A percentile compares a stretch with the other conserved stretches of the same genome.
Conservation (phyloP, 2,888 invertebrate species). For the Conops quadrifasciatus region DNA sequence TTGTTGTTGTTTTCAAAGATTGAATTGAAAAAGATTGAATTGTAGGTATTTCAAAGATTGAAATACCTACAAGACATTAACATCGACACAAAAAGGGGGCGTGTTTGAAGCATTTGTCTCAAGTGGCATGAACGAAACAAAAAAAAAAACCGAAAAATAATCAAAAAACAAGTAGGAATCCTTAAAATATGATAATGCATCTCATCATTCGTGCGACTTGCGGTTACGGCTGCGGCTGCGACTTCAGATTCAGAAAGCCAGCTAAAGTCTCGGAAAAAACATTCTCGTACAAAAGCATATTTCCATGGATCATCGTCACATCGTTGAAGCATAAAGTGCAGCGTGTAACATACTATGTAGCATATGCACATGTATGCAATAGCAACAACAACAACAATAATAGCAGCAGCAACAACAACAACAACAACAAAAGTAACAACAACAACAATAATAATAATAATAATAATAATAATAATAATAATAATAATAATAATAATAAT, state of each 20-base stretch:
- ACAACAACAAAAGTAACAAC: too few relatives aligned
- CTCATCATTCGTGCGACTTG: not conserved
- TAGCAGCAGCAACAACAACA: too few relatives aligned
- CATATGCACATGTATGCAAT: not conserved
- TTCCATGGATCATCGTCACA: too few relatives aligned
- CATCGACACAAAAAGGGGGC: slow-evolving; percentile 9
- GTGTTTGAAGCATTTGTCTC: slow-evolving; percentile 32
- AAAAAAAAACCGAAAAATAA: not conserved
- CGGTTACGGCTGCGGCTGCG: not conserved
- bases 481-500: too few relatives aligned
- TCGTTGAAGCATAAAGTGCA: slow-evolving; percentile 5
- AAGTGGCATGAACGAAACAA: slow-evolving; percentile 15
- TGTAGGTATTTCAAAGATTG: too few relatives aligned
- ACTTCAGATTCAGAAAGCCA: too few relatives aligned
- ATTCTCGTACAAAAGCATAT: too few relatives aligned
- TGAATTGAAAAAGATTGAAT: too few relatives aligned
- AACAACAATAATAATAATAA: too few relatives aligned
- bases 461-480: too few relatives aligned
- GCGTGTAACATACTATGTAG: slow-evolving; percentile 5
- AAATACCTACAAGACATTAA: not conserved
- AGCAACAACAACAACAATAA: slow-evolving; percentile 18
- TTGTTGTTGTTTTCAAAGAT: too few relatives aligned
- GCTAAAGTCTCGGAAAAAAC: too few relatives aligned
- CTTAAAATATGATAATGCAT: slow-evolving; percentile 11
- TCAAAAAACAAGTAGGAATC: not conserved